phyloP scores from a whole-genome alignment of 2,113 vertebrate species.

The Centropus unirufus region DNA sequence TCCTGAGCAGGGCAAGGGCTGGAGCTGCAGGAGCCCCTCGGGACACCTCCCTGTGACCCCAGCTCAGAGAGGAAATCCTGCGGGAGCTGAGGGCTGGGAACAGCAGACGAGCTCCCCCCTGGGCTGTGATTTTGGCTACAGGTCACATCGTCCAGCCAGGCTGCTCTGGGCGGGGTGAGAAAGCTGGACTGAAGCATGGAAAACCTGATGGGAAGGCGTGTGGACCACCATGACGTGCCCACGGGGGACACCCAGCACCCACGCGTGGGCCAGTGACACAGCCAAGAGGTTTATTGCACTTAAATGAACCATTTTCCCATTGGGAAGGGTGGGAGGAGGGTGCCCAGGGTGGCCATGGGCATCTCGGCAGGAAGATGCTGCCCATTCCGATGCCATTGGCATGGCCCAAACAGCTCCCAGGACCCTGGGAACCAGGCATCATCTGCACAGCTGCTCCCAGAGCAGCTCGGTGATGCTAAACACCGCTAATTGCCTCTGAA shows the following conservation, averaged over 20 bases:
- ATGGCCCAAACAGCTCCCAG: background rate
- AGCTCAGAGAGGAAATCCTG: slow-evolving; percentile 54
- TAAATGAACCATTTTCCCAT: background rate
- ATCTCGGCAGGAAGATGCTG: background rate
- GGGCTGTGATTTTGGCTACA: background rate
- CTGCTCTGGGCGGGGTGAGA: background rate
- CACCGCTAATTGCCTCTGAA: background rate
- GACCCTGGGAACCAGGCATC: background rate
- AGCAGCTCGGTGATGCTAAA: background rate
- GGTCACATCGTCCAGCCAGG: background rate
- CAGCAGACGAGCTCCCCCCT: background rate
- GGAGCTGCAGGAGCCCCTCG: background rate
- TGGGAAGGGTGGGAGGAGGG: background rate
- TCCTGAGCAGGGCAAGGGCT: slow-evolving; percentile 48
- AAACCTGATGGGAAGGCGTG: background rate
- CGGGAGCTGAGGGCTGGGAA: slow-evolving; percentile 1
- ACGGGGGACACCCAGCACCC: fast-evolving
- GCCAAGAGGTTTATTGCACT: background rate
- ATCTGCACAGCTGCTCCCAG: background rate
- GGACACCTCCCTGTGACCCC: slow-evolving; percentile 20
- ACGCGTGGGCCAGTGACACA: background rate
- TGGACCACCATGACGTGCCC: background rate
- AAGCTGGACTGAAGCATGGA: background rate
- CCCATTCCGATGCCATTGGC: fast-evolving
- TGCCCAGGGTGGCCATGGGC: background rate